Base-by-base conservation (phyloP, 2,888 invertebrate genomes). In the Iselma pallidipennis region DNA sequence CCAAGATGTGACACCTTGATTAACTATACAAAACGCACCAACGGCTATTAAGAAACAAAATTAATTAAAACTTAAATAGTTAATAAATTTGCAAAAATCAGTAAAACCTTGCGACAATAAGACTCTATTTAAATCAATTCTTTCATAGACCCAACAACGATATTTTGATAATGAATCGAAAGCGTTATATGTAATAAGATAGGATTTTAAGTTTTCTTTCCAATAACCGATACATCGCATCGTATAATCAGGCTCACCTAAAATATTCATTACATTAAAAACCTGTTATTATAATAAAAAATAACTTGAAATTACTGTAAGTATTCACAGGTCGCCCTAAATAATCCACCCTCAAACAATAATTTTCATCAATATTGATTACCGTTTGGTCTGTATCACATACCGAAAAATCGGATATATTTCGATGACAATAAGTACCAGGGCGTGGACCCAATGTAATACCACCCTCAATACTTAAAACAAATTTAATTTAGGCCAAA, bases 181-280 rank as follows among this genome's bases (percentile, higher is more conserved):
- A 78, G 96, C 96, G 79, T 98, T 98, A 80, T 92, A 96, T 0
- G 98, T 98, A 58, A 98, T 92, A 48, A 98, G 83, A 81, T 98
- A 98, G 0, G 98, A 98, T 79, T 94, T 95, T 33, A 98, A 86
- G 84, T 98, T 98, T 80, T 98, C 98, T 81, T 97, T 96, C 96
- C 97, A 98, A 81, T 88, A 98, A 0, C 97, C 98, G 72, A 98
- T 95, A 78, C 98, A 98, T 78, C 95, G 95, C 91, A 98, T 91
- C 79, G 89, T 91, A 77, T 96, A 96, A 85, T 98, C 98, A 1
- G 97, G 95, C 78, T 95, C 94, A 67, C 86, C 89, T 90, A 86
- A 72, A 63, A 54, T 6, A 19, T 16, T 1, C 1, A 9, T 23
- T 19, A 10, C 12, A 25, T 19, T n/a, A 37, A 54, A 12, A n/a